Evolutionary conservation across 2,888 invertebrate genomes (phyloP).

Genomic region (Euspilapteryx auroguttella): DNA sequence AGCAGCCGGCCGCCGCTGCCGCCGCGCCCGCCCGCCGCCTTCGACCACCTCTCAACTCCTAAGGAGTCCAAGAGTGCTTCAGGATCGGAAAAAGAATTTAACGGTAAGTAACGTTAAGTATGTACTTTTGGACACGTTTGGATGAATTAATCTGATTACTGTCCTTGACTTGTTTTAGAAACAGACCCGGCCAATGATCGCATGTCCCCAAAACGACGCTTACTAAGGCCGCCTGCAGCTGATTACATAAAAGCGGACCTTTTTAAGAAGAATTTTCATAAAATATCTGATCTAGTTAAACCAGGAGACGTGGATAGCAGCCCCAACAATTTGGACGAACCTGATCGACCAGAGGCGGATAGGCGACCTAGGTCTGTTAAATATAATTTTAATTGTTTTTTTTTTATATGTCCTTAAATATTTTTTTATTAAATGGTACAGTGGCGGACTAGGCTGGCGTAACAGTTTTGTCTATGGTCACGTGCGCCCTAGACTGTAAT

Average conservation of each 20-base stretch:
- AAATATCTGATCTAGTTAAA: slow-evolving; percentile 44
- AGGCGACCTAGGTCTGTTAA: too few species aligned
- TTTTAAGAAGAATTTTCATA: slow-evolving; percentile 56
- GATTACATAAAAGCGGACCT: slow-evolving; percentile 63
- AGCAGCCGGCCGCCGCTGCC: slow-evolving; percentile 33
- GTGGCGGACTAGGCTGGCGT: too few species aligned
- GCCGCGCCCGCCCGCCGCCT: slow-evolving; percentile 12
- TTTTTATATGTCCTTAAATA: too few species aligned
- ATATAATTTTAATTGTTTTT: too few species aligned
- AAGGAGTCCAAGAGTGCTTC: slow-evolving; percentile 1
- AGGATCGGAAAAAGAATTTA: slow-evolving; percentile 5
- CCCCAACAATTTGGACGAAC: slow-evolving; percentile 22
- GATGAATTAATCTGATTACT: too few species aligned
- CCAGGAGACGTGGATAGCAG: slow-evolving; percentile 30
- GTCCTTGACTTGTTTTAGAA: slow-evolving; percentile 15
- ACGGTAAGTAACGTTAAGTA: too few species aligned
- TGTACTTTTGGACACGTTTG: too few species aligned
- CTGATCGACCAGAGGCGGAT: too few species aligned
- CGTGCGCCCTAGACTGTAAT: too few species aligned
- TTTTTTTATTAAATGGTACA: too few species aligned
- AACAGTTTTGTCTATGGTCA: too few species aligned
- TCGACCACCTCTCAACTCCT: slow-evolving; percentile 4
- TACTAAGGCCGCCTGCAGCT: slow-evolving; percentile 58
- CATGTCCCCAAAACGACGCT: slow-evolving; percentile 37
- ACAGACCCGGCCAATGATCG: too few species aligned